Evolutionary conservation across 1,140 invertebrate species (phyloP), one percentile per base, ranked within the genome.

Genomic region (Ceratina japonica): DNA sequence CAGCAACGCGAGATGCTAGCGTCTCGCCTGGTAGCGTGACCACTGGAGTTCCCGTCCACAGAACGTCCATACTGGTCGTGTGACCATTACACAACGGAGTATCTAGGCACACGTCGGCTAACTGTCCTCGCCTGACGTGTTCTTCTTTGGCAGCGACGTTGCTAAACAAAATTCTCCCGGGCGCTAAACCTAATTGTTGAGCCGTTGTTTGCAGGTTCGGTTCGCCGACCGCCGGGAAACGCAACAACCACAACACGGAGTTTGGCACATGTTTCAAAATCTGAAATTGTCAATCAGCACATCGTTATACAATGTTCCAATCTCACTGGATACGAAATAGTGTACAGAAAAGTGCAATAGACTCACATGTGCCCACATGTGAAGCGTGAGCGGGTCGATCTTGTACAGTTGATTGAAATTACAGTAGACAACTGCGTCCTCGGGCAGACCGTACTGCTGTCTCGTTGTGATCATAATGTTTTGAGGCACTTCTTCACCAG

Each of bases 331-430:
- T 16, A 15, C 16, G 16, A 56, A 5, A 54, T 0, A 15, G 22
- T 0, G 1, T 24, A 13, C 22, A 0, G 18, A 15, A 18, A 63
- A 49, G 8, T 4, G 0, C 0, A 24, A 24, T 37, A 10, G 58
- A 93, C 94, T 94, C 92, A 95, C 95, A 89, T 95, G 94, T 77
- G 95, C 96, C 99, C 99, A 99, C 94, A 97, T 97, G 81, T 97
- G 95, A 54, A 99, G 93, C 0, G 98, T 99, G 66, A 95, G 92
- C 0, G 99, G 99, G 92, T 99, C 98, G 81, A 98, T 99, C 94
- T 99, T 99, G 91, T 99, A 99, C 52, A 99, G 94, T 89, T 99
- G 99, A 94, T 99, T 99, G 92, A 99, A 99, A 93, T 99, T 99
- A 90, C 99, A 99, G 91, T 97, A 99, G n/a, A 99, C 97, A 82